Evolutionary conservation across 2,888 invertebrate genomes (phyloP).

Genomic region (Limnephilus auricula): DNA sequence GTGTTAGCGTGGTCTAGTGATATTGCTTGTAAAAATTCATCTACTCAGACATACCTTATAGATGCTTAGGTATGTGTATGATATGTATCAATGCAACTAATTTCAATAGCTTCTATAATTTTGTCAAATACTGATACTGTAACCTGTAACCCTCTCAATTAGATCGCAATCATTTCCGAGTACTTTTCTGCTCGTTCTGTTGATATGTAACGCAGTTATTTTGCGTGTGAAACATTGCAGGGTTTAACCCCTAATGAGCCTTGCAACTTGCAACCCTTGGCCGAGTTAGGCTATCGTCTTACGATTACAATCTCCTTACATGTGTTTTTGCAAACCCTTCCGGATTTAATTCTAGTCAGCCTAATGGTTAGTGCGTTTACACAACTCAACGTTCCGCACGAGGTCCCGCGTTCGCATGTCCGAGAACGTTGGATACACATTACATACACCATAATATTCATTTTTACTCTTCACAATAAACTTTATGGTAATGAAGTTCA

Average conservation of each 20-base stretch:
- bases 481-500: background rate
- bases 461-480: background rate
- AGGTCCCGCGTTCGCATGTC: background rate
- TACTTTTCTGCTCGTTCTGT: background rate
- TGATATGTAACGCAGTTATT: background rate
- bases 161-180: background rate
- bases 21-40: background rate
- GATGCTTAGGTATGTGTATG: no score
- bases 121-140: background rate
- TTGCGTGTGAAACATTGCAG: background rate
- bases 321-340: background rate
- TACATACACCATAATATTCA: background rate
- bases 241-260: background rate
- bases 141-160: background rate
- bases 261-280: background rate
- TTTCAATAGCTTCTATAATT: background rate
- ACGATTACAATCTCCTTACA: conserved; percentile 30
- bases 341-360: background rate
- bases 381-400: conserved; percentile 15
- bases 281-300: background rate
- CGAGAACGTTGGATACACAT: background rate
- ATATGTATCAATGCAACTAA: background rate
- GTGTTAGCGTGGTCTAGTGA: no score
- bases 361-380: background rate
- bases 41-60: background rate